These are phyloP conservation scores for Vannuccia rotundouncinata DNA, from an alignment of 2,888 invertebrate genomes.

Conservation along the genomic window DNA sequence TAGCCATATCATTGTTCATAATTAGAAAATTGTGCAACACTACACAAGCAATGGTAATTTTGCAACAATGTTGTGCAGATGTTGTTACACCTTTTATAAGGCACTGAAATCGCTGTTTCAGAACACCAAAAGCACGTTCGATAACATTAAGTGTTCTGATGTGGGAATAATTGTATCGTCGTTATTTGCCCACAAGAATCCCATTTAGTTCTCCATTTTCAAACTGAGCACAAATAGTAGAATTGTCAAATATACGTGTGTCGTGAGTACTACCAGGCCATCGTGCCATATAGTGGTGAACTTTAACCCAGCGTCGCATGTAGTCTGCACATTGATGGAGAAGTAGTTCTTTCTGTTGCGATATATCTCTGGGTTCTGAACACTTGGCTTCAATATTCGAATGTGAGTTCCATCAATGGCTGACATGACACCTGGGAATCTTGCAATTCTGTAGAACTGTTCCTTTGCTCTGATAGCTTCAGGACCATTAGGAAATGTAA, in stretches of 20 bases:
- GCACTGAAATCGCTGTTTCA: constrained; percentile 13
- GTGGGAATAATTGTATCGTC: constrained; percentile 12
- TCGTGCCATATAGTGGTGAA: constrained; percentile 16
- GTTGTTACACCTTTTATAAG: constrained; percentile 2
- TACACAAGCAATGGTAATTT: constrained; percentile 22
- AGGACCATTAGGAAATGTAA: constrained; percentile 20
- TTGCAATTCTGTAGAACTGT: constrained; percentile 27
- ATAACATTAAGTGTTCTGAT: not conserved
- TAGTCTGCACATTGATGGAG: constrained; percentile 23
- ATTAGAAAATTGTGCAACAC: constrained; percentile 31
- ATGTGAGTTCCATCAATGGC: constrained; percentile 29
- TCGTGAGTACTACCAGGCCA: constrained; percentile 29
- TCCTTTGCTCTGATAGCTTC: constrained; percentile 10
- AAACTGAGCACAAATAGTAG: constrained; percentile 2
- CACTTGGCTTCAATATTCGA: constrained; percentile 12
- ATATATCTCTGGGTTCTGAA: constrained; percentile 28
- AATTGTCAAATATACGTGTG: constrained; percentile 17
- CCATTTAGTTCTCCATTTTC: constrained; percentile 16
- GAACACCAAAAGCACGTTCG: constrained; percentile 1
- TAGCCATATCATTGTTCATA: constrained; percentile 7
- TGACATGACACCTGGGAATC: constrained; percentile 21
- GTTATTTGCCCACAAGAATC: constrained; percentile 10
- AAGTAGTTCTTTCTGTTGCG: constrained; percentile 25
- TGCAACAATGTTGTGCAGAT: constrained; percentile 5
- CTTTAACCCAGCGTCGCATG: constrained; percentile 11